Percentiles rank a stretch among this genome's conserved stretches.
These are phyloP conservation scores for Villa cingulata DNA, from an alignment of 2,888 invertebrate species.

Conservation along the genomic window DNA sequence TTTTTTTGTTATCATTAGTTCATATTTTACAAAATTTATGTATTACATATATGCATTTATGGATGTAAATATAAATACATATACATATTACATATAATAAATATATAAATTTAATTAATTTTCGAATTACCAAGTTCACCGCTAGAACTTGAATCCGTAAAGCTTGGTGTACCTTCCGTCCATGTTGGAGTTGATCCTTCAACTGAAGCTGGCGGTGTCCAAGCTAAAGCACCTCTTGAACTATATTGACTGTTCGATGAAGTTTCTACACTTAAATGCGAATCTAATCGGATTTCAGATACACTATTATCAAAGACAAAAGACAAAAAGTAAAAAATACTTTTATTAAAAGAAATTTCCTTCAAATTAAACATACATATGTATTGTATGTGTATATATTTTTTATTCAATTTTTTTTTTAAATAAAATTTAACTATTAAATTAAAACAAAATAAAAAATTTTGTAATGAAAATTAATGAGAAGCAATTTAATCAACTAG, in stretches of 20 bases:
- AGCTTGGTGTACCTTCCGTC: conserved; percentile 96
- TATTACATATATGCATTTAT: too few species aligned
- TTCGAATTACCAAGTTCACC: conserved; percentile 53
- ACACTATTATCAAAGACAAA: conserved; percentile 39
- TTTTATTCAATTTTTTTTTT: too few species aligned
- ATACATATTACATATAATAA: background rate
- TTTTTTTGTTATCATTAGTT: too few species aligned
- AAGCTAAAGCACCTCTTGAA: conserved; percentile 41
- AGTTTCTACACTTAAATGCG: conserved; percentile 37
- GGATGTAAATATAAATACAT: too few species aligned
- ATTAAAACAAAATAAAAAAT: too few species aligned
- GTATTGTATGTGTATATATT: too few species aligned
- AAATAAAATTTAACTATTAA: too few species aligned
- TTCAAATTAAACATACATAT: too few species aligned
- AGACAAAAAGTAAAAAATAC: background rate
- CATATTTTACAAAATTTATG: too few species aligned
- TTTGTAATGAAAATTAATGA: too few species aligned
- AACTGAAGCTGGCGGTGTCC: conserved; percentile 75
- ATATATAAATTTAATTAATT: background rate
- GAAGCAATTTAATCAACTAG: too few species aligned
- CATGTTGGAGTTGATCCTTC: conserved; percentile 93
- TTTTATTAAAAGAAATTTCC: background rate
- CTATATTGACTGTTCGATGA: conserved; percentile 39
- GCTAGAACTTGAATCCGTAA: conserved; percentile 92
- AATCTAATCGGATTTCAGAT: conserved; percentile 59